Percentiles rank a stretch among this genome's conserved stretches.
Conservation (phyloP, 1,140 invertebrate species). For the Lerema accius region DNA sequence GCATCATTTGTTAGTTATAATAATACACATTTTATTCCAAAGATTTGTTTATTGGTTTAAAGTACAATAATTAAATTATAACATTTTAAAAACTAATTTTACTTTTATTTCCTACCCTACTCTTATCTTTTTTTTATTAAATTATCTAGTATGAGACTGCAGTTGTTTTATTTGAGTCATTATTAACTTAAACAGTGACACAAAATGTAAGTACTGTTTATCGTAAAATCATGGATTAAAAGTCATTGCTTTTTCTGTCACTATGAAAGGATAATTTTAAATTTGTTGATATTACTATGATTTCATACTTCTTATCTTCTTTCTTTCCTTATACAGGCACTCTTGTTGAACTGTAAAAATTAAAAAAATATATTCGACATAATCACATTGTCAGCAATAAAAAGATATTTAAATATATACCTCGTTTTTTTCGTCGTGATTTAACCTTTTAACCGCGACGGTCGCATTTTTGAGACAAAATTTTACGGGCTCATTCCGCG, state of each 20-base stretch:
- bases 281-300: slow-evolving; percentile 42
- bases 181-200: too few relatives aligned
- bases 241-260: too few relatives aligned
- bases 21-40: slow-evolving; percentile 66
- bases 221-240: slow-evolving; percentile 12
- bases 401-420: not conserved
- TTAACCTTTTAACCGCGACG: too few relatives aligned
- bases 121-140: too few relatives aligned
- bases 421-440: too few relatives aligned
- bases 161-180: too few relatives aligned
- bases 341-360: slow-evolving; percentile 85
- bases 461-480: too few relatives aligned
- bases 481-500: too few relatives aligned
- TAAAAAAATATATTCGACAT: too few relatives aligned
- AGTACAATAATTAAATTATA: slow-evolving; percentile 72
- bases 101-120: slow-evolving; percentile 36
- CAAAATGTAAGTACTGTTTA: not conserved
- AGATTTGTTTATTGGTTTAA: slow-evolving; percentile 72
- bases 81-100: slow-evolving; percentile 49
- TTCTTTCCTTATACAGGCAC: slow-evolving; percentile 86
- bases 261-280: too few relatives aligned
- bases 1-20: slow-evolving; percentile 48
- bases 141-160: too few relatives aligned
- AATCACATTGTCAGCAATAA: too few relatives aligned
- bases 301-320: slow-evolving; percentile 85